phyloP scores from a whole-genome alignment of 2,797 vertebrate genomes.

The Craterocephalus amniculus region DNA sequence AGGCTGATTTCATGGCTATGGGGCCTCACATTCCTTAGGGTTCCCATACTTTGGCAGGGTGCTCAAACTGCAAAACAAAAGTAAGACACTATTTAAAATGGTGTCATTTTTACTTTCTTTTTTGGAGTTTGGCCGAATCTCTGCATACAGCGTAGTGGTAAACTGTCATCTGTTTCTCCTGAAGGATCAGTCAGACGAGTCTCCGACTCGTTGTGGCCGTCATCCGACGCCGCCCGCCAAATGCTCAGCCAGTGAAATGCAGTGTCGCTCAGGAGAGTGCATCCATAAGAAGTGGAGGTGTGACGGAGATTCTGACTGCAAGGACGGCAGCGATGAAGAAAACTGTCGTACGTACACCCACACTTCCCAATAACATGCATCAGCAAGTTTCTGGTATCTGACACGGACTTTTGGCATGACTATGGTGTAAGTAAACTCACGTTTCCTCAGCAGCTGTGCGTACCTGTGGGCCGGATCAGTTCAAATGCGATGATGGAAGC shows the following conservation, averaged over 20 bases:
- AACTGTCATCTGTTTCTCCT: not conserved
- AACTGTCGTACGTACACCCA: conserved; percentile 91
- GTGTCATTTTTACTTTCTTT: too few species aligned
- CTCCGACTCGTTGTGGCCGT: conserved; percentile 88
- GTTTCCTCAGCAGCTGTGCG: conserved; percentile 83
- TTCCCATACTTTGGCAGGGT: too few species aligned
- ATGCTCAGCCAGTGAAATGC: conserved; percentile 89
- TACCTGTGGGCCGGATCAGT: conserved; percentile 92
- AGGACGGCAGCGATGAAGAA: conserved; percentile 93
- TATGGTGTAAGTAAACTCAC: not conserved
- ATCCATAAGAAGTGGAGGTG: conserved; percentile 97
- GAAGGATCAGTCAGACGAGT: conserved; percentile 92
- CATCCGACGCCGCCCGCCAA: conserved; percentile 86
- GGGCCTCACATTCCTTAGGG: too few species aligned
- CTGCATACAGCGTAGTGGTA: too few species aligned
- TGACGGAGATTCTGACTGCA: conserved; percentile 96
- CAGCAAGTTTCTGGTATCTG: too few species aligned
- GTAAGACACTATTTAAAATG: too few species aligned
- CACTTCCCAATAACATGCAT: too few species aligned
- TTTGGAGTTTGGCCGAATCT: too few species aligned
- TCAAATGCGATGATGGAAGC: conserved; percentile 93
- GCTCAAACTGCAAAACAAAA: too few species aligned
- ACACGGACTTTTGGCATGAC: not conserved
- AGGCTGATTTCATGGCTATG: too few species aligned
- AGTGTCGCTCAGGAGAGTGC: conserved; percentile 93